phyloP scores from a whole-genome alignment of 2,113 vertebrate genomes.

The Tyto alba region DNA sequence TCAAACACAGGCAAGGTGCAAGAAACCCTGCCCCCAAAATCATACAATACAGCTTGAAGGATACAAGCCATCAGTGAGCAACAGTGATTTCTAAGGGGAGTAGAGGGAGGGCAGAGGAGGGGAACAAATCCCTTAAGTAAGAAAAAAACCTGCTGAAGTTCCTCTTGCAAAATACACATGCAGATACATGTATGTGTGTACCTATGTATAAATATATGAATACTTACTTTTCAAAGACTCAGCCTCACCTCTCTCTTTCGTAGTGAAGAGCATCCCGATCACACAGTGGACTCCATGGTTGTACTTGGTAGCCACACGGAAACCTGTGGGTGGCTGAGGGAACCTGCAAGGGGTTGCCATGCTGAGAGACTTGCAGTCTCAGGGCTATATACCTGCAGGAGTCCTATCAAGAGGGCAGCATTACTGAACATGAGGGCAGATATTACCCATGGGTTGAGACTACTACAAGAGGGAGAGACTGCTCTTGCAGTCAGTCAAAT shows the following conservation, averaged over 20 bases:
- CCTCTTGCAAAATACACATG: neutral
- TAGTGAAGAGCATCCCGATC: neutral
- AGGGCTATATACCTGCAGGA: neutral
- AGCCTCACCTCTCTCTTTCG: neutral
- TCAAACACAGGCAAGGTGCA: neutral
- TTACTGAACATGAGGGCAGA: neutral
- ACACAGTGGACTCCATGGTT: neutral
- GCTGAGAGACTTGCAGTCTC: neutral
- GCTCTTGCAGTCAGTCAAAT: neutral
- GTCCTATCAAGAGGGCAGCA: neutral
- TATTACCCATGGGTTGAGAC: neutral
- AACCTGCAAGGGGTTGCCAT: neutral
- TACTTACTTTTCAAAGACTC: neutral
- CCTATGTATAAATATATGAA: neutral
- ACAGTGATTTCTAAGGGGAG: neutral
- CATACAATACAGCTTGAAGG: neutral
- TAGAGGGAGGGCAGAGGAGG: neutral
- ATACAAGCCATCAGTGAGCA: neutral
- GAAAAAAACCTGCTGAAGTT: neutral
- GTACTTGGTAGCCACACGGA: neutral
- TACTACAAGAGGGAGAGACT: neutral
- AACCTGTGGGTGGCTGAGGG: neutral
- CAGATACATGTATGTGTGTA: rapidly evolving
- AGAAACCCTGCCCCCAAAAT: neutral
- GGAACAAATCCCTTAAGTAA: neutral